Evolutionary conservation across 37 sponge, comb jelly and placozoan genomes (phyloP), one percentile per base, ranked within the genome.

Genomic region (Hormiphora californensis): DNA sequence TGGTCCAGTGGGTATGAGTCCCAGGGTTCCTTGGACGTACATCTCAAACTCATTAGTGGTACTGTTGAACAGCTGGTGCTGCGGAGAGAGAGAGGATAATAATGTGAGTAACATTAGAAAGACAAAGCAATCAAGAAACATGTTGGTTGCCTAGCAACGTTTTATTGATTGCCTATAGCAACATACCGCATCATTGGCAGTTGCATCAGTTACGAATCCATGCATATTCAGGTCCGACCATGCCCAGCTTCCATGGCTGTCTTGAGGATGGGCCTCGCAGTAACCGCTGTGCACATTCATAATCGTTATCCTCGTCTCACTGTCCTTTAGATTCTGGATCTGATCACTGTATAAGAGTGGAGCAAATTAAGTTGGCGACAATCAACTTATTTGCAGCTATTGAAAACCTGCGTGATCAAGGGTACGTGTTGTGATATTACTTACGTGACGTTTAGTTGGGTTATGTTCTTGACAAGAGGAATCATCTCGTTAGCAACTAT

Each of bases 251-350:
- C 27, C 27, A 43, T 1, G 4, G 81, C 81, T 46, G 23, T 17
- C 81, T 73, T 39, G 22, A 73, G 81, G 8, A 73, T 73, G 27
- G 81, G 81, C 25, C 23, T 73, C 17, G 81, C 81, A n/a, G 46
- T 73, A 73, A 8, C 81, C 81, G 25, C 81, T 73, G 81, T 73
- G 81, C 38, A 73, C 81, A 30, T 73, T 73, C 81, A 73, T 73
- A 4, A 73, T 73, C 46, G 43, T 43, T 3, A 73, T 73, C 41
- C 81, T 43, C 19, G 81, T 19, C 23, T 73, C 81, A 36, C 81
- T 73, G 2, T 40, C 43, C 81, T 73, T 73, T 33, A 73, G 46
- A 17, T 73, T 73, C 44, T 73, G 28, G 19, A 73, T 28, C 35
- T 73, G 81, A 4, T 73, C 43, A 9, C 81, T 73, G 81, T 7